Evolutionary conservation across 2,888 invertebrate species (phyloP), one percentile per base, ranked within the genome.

Genomic region (Lithophane socia): DNA sequence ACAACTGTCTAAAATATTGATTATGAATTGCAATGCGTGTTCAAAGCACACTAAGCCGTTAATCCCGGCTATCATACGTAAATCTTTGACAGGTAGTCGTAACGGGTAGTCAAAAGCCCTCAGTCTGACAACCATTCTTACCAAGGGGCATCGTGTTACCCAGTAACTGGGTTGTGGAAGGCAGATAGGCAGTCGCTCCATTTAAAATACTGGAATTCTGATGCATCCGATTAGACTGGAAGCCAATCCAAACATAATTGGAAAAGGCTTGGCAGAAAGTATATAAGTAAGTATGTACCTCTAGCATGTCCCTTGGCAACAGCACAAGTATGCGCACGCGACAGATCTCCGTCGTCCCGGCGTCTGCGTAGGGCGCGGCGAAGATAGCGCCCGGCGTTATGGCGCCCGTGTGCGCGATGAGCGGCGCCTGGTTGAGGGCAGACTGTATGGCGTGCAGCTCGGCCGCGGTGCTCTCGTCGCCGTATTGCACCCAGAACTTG

Each of bases 401-500:
- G 0, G 82, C 0, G 80, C 88, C 83, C 71, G 92, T 91, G 80
- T 90, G 70, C 10, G 92, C 91, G 0, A 93, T 80, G 52, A 94
- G 83, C 5, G 87, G 80, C 3, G 85, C 78, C 21, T 85, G 91
- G 94, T 93, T 93, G 42, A 92, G 70, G 1, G 65, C 88, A 3
- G 3, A 5, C 21, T 89, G 88, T 18, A 92, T 91, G 56, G 84
- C 80, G 0, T 60, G 77, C 68, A 94, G 84, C 73, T 95, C 93
- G 12, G 89, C 80, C 13, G 87, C 88, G 0, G 96, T 95, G 1
- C 96, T 95, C 0, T 95, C 94, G 79, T 97, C 97, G 49, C 94
- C 93, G 85, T 97, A 95, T 77, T 97, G 97, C 16, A 97, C 97
- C 97, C 97, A 98, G 93, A 98, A 98, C 89, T 97, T 97, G 75